These are phyloP conservation scores for Trematomus bernacchii DNA, from an alignment of 2,797 vertebrate species.

Conservation along the genomic window DNA sequence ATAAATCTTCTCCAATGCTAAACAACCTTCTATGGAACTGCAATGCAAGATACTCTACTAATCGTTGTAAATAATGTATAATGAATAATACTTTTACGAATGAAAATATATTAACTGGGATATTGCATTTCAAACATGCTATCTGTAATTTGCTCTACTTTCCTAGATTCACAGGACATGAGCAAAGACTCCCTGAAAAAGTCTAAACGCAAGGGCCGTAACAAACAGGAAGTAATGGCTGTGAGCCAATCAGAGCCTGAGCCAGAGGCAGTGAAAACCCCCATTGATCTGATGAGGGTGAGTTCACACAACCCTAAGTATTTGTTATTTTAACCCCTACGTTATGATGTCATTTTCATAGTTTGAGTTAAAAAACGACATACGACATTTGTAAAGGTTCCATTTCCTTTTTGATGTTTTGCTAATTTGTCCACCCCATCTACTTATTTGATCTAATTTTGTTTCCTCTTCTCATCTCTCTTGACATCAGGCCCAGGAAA, in stretches of 20 bases:
- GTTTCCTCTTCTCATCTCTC: not conserved
- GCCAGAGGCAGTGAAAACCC: slow-evolving; percentile 91
- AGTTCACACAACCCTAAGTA: slow-evolving; percentile 6
- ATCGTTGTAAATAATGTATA: slow-evolving; percentile 6
- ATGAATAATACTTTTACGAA: not conserved
- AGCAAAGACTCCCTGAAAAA: slow-evolving; percentile 89
- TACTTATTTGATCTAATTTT: not conserved
- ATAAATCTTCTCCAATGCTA: not conserved
- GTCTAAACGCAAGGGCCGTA: slow-evolving; percentile 93
- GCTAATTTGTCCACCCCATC: not conserved
- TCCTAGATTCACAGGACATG: slow-evolving; percentile 80
- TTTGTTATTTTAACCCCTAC: not conserved
- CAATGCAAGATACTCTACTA: not conserved
- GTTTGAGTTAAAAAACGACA: not conserved
- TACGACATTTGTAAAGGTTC: not conserved
- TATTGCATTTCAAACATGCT: not conserved
- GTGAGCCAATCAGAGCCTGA: slow-evolving; percentile 78
- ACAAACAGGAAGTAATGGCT: slow-evolving; percentile 87
- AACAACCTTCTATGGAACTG: not conserved
- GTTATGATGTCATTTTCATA: not conserved
- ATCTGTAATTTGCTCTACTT: not conserved
- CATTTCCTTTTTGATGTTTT: not conserved
- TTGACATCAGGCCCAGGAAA: slow-evolving; percentile 88
- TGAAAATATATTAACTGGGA: not conserved
- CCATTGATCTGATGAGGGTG: slow-evolving; percentile 95